phyloP scores from a whole-genome alignment of 2,888 invertebrate species.

The Tenthredo livida region DNA sequence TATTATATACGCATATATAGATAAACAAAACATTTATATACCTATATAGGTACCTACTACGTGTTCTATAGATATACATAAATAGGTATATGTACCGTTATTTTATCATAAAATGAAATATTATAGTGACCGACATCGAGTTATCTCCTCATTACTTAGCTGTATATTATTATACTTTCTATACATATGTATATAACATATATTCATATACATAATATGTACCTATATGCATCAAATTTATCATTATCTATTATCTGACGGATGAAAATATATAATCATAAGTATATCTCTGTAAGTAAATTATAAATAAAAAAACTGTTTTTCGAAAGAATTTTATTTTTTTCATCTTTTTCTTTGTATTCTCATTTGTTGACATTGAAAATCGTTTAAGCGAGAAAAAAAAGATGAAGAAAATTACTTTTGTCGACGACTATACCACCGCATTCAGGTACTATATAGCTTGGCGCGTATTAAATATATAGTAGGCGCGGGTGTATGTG shows the following conservation, averaged over 20 bases:
- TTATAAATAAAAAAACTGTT: no score
- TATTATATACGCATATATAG: background rate
- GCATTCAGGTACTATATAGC: background rate
- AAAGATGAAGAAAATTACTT: background rate
- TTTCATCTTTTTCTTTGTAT: background rate
- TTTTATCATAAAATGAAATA: slow-evolving; percentile 8
- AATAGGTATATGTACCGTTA: background rate
- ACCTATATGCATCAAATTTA: no score
- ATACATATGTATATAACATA: no score
- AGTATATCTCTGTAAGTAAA: no score
- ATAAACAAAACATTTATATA: background rate
- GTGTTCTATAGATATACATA: background rate
- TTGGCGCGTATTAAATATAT: slow-evolving; percentile 8
- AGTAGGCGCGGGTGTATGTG: background rate
- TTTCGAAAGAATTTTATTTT: background rate
- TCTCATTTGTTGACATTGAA: slow-evolving; percentile 11
- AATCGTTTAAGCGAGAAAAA: background rate
- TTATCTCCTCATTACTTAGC: background rate
- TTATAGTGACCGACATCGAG: slow-evolving; percentile 17
- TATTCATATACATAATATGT: background rate
- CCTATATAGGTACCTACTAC: background rate
- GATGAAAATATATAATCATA: no score
- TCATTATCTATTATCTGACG: no score
- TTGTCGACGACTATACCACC: slow-evolving; percentile 7
- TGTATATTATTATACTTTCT: background rate